Conservation (phyloP, 2,888 invertebrate species). For the Salpingus planirostris region DNA sequence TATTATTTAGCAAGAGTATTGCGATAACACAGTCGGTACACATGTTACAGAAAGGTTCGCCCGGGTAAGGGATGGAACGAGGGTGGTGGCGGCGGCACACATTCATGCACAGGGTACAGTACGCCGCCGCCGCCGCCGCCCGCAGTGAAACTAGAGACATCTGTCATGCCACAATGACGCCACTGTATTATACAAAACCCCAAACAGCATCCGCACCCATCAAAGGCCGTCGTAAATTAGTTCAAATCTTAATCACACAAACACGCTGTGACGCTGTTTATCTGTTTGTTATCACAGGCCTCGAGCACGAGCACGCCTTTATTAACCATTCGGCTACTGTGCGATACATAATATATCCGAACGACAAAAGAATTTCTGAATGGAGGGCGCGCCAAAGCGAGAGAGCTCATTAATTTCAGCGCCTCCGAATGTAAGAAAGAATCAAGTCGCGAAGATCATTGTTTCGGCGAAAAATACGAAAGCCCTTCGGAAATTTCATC, state of each 20-base stretch:
- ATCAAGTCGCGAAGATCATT: no score
- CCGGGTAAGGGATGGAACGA: no score
- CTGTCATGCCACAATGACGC: constrained; percentile 22
- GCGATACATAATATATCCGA: background rate
- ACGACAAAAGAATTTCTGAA: constrained; percentile 2
- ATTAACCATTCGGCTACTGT: constrained; percentile 8
- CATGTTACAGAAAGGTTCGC: background rate
- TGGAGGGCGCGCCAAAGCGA: constrained; percentile 3
- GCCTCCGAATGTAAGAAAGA: no score
- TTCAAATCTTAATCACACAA: constrained; percentile 16
- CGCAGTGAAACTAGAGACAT: constrained; percentile 24
- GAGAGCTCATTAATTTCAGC: constrained; percentile 6
- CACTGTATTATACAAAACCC: constrained; percentile 17
- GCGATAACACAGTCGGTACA: background rate
- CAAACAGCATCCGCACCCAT: constrained; percentile 16
- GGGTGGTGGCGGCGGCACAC: constrained; percentile 12
- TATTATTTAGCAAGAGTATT: constrained; percentile 7
- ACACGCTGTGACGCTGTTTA: constrained; percentile 12
- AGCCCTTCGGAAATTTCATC: no score
- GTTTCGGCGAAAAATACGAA: no score
- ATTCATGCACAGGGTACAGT: constrained; percentile 14
- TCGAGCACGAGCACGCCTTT: constrained; percentile 9
- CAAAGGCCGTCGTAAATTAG: constrained; percentile 16
- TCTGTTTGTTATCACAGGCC: constrained; percentile 11
- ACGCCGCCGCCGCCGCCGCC: constrained; percentile 7